A percentile compares a stretch with the other conserved stretches of the same genome.
Conservation (phyloP, 1,140 invertebrate genomes). For the Cydia pomonella region DNA sequence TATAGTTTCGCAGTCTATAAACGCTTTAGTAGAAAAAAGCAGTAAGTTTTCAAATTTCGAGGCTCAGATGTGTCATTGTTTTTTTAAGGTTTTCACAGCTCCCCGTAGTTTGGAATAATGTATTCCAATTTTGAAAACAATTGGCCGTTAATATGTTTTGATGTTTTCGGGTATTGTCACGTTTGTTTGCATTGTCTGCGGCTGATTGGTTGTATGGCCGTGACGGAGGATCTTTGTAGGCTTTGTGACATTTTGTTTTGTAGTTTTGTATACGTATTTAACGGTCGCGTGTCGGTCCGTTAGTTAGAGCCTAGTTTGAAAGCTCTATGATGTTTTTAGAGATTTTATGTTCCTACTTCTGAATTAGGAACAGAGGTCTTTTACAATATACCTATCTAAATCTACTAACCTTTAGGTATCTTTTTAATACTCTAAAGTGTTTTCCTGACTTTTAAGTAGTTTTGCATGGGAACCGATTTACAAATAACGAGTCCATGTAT, state of each 20-base stretch:
- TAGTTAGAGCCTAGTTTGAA: slow-evolving; percentile 20
- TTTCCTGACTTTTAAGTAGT: too few species aligned
- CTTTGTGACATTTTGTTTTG: slow-evolving; percentile 51
- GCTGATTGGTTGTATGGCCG: slow-evolving; percentile 57
- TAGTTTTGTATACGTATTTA: slow-evolving; percentile 43
- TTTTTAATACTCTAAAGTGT: too few species aligned
- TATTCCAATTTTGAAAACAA: slow-evolving; percentile 69
- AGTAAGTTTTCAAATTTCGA: background rate
- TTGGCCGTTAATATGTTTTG: slow-evolving; percentile 73
- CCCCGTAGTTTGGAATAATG: slow-evolving; percentile 66
- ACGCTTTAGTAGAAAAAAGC: background rate
- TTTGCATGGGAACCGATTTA: too few species aligned
- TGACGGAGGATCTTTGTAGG: slow-evolving; percentile 51
- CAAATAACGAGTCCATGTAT: too few species aligned
- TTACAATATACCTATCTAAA: background rate
- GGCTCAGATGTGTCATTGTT: background rate
- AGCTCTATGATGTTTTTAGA: slow-evolving; percentile 4
- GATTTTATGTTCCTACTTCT: background rate
- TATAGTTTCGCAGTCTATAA: slow-evolving; percentile 55
- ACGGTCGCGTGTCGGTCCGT: slow-evolving; percentile 42
- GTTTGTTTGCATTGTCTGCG: slow-evolving; percentile 51
- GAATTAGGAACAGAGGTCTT: background rate
- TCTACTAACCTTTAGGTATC: too few species aligned
- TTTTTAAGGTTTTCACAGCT: slow-evolving; percentile 53
- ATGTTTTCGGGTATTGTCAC: slow-evolving; percentile 65